Evolutionary conservation across 2,888 invertebrate genomes (phyloP).

Genomic region (Onchidella celtica): DNA sequence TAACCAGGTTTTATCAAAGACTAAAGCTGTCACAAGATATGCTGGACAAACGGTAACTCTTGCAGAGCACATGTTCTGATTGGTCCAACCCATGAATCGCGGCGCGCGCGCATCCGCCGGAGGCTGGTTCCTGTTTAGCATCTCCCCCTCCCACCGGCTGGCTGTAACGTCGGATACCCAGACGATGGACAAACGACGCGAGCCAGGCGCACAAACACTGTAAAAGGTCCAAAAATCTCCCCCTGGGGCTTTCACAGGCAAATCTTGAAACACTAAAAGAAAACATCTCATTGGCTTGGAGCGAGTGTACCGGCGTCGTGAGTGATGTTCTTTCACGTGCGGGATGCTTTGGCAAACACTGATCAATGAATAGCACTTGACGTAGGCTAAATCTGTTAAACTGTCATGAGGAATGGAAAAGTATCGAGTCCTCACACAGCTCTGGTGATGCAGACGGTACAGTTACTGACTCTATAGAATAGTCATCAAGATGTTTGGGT

Average conservation of each 20-base stretch:
- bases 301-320: background rate
- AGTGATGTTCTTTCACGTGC: constrained; percentile 21
- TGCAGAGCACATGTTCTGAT: constrained; percentile 12
- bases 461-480: too few species aligned
- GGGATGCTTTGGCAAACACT: constrained; percentile 11
- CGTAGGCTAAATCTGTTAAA: constrained; percentile 19
- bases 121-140: constrained; percentile 20
- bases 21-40: constrained; percentile 17
- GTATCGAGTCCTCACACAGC: too few species aligned
- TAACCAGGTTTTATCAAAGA: constrained; percentile 21
- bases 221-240: constrained; percentile 8
- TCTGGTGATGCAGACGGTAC: too few species aligned
- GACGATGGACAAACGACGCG: constrained; percentile 2
- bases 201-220: constrained; percentile 31
- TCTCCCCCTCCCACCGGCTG: constrained; percentile 8
- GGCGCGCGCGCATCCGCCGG: background rate
- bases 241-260: background rate
- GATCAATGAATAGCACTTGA: constrained; percentile 37
- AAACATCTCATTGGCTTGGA: constrained; percentile 44
- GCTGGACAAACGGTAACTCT: background rate
- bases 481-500: too few species aligned
- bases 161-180: background rate
- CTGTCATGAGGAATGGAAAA: too few species aligned
- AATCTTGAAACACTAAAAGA: constrained; percentile 22
- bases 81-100: background rate